Conservation (phyloP, 2,113 vertebrate species). For the Odontophorus gujanensis region DNA sequence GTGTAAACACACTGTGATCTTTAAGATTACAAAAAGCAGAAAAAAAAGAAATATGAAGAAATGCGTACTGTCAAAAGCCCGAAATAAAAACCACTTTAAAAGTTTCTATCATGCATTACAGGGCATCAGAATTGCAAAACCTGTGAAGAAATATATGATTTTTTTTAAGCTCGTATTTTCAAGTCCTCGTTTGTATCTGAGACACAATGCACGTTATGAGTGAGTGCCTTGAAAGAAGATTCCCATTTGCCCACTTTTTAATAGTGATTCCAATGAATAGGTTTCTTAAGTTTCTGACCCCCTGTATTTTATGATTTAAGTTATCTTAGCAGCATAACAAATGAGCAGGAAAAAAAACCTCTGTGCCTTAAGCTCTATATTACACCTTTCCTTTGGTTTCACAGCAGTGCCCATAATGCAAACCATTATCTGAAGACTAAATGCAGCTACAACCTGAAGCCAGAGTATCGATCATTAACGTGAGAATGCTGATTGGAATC, state of each 20-base stretch:
- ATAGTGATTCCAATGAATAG: conserved; percentile 43
- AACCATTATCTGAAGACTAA: background rate
- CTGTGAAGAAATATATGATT: background rate
- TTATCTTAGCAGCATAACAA: background rate
- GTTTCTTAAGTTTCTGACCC: conserved; percentile 46
- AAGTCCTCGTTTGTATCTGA: background rate
- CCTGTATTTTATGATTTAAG: conserved; percentile 16
- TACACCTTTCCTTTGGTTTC: background rate
- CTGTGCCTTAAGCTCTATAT: background rate
- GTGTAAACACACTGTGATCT: background rate
- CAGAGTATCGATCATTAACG: conserved; percentile 54
- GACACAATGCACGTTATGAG: background rate
- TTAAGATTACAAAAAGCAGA: background rate
- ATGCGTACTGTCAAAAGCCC: accelerated
- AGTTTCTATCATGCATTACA: background rate
- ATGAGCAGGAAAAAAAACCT: background rate
- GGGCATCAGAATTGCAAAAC: background rate
- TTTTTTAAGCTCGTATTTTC: background rate
- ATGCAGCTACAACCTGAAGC: background rate
- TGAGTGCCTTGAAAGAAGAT: background rate
- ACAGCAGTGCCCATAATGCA: background rate
- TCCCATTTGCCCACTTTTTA: conserved; percentile 27
- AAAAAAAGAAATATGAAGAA: background rate
- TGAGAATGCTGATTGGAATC: conserved; percentile 48
- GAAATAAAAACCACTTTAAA: background rate